Evolutionary conservation across 37 sponge, comb jelly and placozoan species (phyloP), one percentile per base, ranked within the genome.

Genomic region (Ianthella basta): DNA sequence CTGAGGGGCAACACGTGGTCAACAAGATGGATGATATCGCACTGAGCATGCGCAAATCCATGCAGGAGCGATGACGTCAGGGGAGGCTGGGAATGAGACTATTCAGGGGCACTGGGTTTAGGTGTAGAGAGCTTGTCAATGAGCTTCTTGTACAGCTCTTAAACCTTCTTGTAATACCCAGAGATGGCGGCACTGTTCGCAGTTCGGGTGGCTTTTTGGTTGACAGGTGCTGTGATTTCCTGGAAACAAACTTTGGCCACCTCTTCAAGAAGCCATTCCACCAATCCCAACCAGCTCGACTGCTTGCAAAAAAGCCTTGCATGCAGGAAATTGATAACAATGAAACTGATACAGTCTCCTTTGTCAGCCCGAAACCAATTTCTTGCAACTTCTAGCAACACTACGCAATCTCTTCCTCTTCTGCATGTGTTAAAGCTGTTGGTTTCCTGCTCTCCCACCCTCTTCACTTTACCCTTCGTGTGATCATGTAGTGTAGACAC

Each of bases 331-430:
- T 81, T 39, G 34, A 15, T 33, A 32, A 89, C 78, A 30, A 86
- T 61, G 54, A 16, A 15, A 54, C n/a, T n/a, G 37, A 23, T 10
- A 82, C 86, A 56, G 80, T 20, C 18, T 88, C 79, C 59, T 53
- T 82, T 54, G 83, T 82, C 57, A 79, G 34, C 18, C 87, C 80
- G 35, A 86, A 68, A 4, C 87, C 87, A 40, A 82, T 38, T 39
- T 86, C 81, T 33, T 59, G 72, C 40, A 86, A 80, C 20, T 61
- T 44, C 23, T 81, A 39, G 63, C 87, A 86, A 20, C 81, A 81
- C 0, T 56, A 59, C 24, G 59, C 87, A 2, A 86, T 82, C 64
- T 86, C 87, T 32, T 81, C 44, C 67, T 86, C 87, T 61, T 86
- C 81, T 30, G 65, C 67, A 35, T 36, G 15, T 15, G 80, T 86